These are phyloP conservation scores for Agrochola macilenta DNA, from an alignment of 2,888 invertebrate species.

Conservation along the genomic window DNA sequence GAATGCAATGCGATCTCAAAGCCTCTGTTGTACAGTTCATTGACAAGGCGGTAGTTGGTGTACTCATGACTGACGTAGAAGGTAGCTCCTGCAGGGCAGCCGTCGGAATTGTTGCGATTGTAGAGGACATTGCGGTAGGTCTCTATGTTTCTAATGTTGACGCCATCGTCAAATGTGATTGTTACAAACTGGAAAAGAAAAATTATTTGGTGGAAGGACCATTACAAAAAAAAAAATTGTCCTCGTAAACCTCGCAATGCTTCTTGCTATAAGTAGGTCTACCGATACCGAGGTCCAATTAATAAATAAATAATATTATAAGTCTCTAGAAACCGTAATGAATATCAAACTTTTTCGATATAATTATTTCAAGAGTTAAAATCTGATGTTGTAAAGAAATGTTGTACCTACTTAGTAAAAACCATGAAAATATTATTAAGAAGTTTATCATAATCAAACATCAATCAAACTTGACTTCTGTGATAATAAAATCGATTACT, in stretches of 20 bases:
- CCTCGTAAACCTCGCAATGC: background rate
- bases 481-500: background rate
- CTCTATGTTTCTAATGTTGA: conserved; percentile 89
- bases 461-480: background rate
- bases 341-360: background rate
- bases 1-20: conserved; percentile 94
- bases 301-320: background rate
- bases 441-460: background rate
- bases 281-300: too few species aligned
- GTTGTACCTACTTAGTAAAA: background rate
- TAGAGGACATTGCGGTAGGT: conserved; percentile 89
- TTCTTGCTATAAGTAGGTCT: background rate
- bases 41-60: conserved; percentile 92
- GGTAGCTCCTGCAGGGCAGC: conserved; percentile 91
- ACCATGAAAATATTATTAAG: background rate
- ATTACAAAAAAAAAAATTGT: background rate
- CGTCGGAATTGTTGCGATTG: conserved; percentile 91
- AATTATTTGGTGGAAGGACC: background rate
- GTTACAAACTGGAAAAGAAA: conserved; percentile 90
- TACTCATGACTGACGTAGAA: conserved; percentile 94
- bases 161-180: conserved; percentile 92
- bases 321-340: background rate
- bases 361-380: background rate
- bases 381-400: background rate
- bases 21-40: conserved; percentile 90